These are phyloP conservation scores for Sphaerodactylus townsendi DNA, from an alignment of 2,113 vertebrate species.

Conservation along the genomic window DNA sequence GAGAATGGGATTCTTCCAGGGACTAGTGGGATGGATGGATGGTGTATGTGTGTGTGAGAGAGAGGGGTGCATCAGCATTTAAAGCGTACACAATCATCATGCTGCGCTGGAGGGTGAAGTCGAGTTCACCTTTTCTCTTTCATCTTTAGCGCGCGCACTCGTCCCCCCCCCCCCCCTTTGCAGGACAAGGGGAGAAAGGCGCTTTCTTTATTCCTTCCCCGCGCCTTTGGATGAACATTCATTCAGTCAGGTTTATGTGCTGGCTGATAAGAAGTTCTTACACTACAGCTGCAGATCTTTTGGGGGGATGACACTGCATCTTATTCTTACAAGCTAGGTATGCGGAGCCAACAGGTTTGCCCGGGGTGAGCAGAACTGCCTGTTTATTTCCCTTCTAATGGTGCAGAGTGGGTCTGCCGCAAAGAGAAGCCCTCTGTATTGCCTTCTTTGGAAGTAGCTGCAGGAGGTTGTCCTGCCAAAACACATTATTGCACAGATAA, in stretches of 20 bases:
- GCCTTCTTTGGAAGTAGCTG: not conserved
- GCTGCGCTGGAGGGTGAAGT: not conserved
- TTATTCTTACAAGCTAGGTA: not conserved
- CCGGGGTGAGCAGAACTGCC: not conserved
- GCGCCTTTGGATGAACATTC: not conserved
- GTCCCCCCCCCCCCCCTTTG: not conserved
- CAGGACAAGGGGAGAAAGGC: not conserved
- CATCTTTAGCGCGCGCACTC: not conserved
- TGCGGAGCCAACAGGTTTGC: conserved; percentile 56
- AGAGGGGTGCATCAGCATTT: too few relatives aligned
- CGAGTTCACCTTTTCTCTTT: not conserved
- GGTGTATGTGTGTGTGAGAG: not conserved
- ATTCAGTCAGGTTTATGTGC: not conserved
- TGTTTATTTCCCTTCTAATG: not conserved
- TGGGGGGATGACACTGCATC: conserved; percentile 57
- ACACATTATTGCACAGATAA: accelerated
- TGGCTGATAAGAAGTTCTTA: not conserved
- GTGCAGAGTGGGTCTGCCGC: not conserved
- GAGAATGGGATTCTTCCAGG: not conserved
- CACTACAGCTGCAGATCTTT: not conserved
- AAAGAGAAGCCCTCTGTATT: not conserved
- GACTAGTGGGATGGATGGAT: not conserved
- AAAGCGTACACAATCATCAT: not conserved
- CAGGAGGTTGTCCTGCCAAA: not conserved
- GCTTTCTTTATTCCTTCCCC: not conserved